Base-by-base conservation (phyloP, 2,797 vertebrate species). In the Lacerta agilis region DNA sequence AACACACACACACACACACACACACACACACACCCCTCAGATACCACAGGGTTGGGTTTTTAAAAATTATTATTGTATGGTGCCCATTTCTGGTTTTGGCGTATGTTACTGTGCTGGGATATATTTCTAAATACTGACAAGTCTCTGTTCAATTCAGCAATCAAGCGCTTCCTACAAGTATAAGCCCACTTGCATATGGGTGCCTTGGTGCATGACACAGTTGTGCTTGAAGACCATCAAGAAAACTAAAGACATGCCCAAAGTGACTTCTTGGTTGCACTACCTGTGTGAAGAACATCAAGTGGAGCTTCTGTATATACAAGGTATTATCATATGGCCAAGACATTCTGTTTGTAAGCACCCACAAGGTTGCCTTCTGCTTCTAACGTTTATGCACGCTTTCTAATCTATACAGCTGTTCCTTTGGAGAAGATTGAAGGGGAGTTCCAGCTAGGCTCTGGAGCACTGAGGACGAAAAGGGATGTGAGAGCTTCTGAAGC, bases 391-490 rank as follows among this genome's bases (percentile, higher is more conserved):
- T 85, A 33, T 64, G 5, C 77, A n/a, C 87, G 83, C 3, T 91
- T 49, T 94, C 45, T 79, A 95, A 94, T 82, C 91, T 85, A 73
- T 82, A 94, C 96, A 94, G 97, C 93, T 72, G 91, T 91, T 90
- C 82, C 72, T 3, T 87, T 98, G 86, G 97, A 98, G 89, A 98
- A 95, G 96, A 93, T 98, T 72, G 94, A 96, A 86, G 29, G 98
- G 85, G 97, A 98, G 85, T 45, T 98, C 76, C 96, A 97, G 75
- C 75, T 96, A 86, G 97, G 97, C 92, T 95, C 97, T 79, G 98
- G 96, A 94, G 94, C 98, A 82, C 92, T 97, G n/a, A 94, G 95
- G 38, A 92, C 96, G 45, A 0, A 92, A 91, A 64, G 94, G 96
- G n/a, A 87, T 9, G 20, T 61, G 10, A 43, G 15, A 49, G 49